Base-by-base conservation (phyloP, 2,888 invertebrate genomes). In the Andrena haemorrhoa region DNA sequence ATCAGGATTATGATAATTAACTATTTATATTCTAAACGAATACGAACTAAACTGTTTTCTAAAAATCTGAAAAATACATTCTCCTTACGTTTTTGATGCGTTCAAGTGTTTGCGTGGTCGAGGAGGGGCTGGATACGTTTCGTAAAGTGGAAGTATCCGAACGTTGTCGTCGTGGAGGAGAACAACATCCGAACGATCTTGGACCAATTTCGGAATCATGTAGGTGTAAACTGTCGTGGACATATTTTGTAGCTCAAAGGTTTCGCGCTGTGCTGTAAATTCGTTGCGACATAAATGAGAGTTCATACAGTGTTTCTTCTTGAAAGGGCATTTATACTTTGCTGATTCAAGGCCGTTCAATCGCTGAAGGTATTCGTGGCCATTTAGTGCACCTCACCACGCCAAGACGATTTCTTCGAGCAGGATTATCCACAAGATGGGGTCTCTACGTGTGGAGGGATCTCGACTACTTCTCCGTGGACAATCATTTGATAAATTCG, bases 371-470 rank as follows among this genome's bases (percentile, higher is more conserved):
- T 12, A 72, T 91, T 49, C 87, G 89, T 47, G 85, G 83, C 56
- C 93, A 93, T 71, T 82, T 93, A 41, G 26, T 84, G 31, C 91
- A 88, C 64, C 68, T 93, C 49, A 86, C 89, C 8, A 86, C 91
- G 10, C 85, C 90, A 29, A 92, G 86, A 73, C 96, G 96, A 0
- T 95, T 97, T 78, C 93, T 98, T 47, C 95, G 96, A 2, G 96
- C 96, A 71, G 94, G 95, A 53, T 93, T 98, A 64, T 96, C 96
- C 0, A 96, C 96, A 0, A 96, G 96, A 89, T 97, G 96, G 95
- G 97, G 97, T 0, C 96, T 96, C 85, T 97, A 97, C 92, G 97
- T 97, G 0, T 98, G 97, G 97, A 95, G 95, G 89, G 93, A 93
- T 6, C 94, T 94, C 51, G 94, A 94, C 0, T 94, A 95, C 51